Conservation (phyloP, 2,797 vertebrate species). For the Phaenicophaeus curvirostris region DNA sequence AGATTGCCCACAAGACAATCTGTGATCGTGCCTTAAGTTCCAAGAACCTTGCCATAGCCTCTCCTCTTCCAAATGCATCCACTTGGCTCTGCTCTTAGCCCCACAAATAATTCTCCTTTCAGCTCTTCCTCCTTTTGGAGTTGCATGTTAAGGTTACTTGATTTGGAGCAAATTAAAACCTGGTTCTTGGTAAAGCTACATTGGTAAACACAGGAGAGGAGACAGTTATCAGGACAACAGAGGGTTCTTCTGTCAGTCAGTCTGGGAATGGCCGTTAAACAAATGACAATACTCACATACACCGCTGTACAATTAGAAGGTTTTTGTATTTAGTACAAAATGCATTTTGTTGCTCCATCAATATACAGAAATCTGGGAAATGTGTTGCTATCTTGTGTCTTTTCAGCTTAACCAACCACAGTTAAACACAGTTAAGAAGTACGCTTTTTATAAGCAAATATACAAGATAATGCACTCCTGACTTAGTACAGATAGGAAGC, state of each 20-base stretch:
- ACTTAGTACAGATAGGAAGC: neutral
- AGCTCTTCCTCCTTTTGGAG: neutral
- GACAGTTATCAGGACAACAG: neutral
- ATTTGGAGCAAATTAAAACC: neutral
- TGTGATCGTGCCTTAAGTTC: neutral
- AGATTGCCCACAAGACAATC: neutral
- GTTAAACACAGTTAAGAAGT: neutral
- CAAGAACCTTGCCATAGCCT: neutral
- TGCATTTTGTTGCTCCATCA: neutral
- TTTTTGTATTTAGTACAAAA: conserved; percentile 44
- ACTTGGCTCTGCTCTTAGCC: neutral
- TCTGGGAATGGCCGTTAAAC: neutral
- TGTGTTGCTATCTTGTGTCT: neutral
- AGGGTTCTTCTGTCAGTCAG: neutral
- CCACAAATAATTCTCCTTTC: neutral
- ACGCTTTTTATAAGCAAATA: neutral
- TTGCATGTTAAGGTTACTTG: neutral
- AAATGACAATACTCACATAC: neutral
- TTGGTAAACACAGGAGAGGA: neutral
- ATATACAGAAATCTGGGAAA: neutral
- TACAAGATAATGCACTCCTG: neutral
- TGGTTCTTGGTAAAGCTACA: neutral
- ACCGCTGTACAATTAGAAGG: neutral
- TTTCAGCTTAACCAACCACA: neutral
- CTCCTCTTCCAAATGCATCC: neutral